These are phyloP conservation scores for Vidua macroura DNA, from an alignment of 2,113 vertebrate species.

Conservation along the genomic window DNA sequence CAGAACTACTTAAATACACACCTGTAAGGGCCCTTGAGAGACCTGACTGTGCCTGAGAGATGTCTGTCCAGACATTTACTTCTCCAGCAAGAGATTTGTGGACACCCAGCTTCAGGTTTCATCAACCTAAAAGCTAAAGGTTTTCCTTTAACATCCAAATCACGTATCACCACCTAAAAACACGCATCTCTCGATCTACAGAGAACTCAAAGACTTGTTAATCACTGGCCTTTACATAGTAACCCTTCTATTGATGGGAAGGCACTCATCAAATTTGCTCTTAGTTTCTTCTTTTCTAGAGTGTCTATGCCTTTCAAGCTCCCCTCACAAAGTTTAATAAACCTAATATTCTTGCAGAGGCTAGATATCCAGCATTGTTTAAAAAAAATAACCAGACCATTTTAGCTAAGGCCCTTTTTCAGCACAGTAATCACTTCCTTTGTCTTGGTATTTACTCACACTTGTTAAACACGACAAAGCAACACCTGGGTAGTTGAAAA, in stretches of 20 bases:
- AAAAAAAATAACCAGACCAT: not conserved
- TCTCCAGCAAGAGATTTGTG: not conserved
- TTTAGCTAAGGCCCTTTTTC: not conserved
- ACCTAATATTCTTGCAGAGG: not conserved
- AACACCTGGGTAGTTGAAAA: not conserved
- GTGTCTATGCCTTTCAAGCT: not conserved
- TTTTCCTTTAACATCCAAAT: not conserved
- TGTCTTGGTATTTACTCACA: not conserved
- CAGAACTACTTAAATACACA: not conserved
- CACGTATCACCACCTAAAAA: not conserved
- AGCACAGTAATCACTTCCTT: not conserved
- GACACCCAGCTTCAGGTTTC: not conserved
- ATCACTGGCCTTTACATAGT: accelerated
- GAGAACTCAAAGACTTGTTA: not conserved
- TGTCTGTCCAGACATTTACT: not conserved
- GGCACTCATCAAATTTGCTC: not conserved
- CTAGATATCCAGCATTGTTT: not conserved
- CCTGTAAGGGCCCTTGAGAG: not conserved
- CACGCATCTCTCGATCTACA: not conserved
- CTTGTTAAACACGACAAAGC: not conserved
- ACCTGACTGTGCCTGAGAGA: not conserved
- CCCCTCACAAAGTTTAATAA: not conserved
- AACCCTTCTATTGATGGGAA: not conserved
- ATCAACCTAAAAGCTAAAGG: not conserved
- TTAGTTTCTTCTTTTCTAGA: not conserved